phyloP scores from a whole-genome alignment of 2,113 vertebrate genomes.

The Myotis yumanensis region DNA sequence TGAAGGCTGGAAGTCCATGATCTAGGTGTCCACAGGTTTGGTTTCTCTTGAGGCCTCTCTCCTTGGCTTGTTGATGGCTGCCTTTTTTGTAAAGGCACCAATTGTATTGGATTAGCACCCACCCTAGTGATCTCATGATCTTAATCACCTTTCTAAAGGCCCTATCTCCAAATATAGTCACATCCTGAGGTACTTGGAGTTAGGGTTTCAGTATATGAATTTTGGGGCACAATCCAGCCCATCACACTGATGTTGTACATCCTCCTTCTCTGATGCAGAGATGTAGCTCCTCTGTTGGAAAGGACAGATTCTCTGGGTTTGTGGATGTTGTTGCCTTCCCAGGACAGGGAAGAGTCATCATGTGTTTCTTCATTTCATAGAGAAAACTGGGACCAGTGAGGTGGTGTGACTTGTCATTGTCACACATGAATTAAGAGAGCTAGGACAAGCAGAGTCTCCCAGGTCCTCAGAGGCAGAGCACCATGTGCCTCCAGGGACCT shows the following conservation, averaged over 20 bases:
- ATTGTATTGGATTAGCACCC: neutral
- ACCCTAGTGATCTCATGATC: neutral
- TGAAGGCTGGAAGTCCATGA: neutral
- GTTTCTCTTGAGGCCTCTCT: neutral
- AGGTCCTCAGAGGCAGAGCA: no score
- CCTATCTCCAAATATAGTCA: neutral
- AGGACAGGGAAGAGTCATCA: neutral
- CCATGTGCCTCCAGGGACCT: neutral
- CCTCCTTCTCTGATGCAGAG: neutral
- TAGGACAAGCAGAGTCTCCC: accelerated
- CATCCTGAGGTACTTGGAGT: neutral
- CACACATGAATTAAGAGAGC: neutral
- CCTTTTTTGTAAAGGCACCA: neutral
- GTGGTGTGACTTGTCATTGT: neutral
- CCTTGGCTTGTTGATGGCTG: neutral
- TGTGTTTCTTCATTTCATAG: neutral
- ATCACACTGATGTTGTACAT: neutral
- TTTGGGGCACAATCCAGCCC: neutral
- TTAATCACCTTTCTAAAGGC: neutral
- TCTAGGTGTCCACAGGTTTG: neutral
- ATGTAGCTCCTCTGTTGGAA: neutral
- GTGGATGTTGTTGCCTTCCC: neutral
- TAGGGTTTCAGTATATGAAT: neutral
- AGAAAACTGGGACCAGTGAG: neutral
- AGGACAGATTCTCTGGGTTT: neutral